Conservation (phyloP, 2,888 invertebrate genomes). For the Dione juno region DNA sequence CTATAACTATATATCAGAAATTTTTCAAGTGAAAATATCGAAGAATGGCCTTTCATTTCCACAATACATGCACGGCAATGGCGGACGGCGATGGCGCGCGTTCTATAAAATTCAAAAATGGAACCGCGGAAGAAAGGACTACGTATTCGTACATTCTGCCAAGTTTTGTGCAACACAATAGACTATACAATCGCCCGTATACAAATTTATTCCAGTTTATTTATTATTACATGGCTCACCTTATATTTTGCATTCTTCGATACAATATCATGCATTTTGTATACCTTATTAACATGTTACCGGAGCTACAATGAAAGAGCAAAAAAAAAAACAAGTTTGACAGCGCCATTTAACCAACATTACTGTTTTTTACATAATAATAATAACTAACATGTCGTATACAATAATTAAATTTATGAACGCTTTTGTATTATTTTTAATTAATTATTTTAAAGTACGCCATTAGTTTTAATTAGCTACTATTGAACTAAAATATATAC, state of each 20-base stretch:
- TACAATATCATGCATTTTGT: slow-evolving; percentile 23
- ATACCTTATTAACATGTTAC: slow-evolving; percentile 20
- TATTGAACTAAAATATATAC: too few species aligned
- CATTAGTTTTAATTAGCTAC: too few species aligned
- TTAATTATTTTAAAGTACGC: too few species aligned
- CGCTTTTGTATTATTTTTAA: too few species aligned
- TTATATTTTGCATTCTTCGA: slow-evolving; percentile 37
- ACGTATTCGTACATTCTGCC: slow-evolving; percentile 55
- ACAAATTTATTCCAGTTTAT: slow-evolving; percentile 38
- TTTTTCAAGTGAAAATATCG: slow-evolving; percentile 52
- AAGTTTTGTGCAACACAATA: slow-evolving; percentile 51
- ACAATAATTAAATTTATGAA: too few species aligned
- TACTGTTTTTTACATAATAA: not conserved
- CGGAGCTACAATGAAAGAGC: not conserved
- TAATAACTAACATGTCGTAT: not conserved
- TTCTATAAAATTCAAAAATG: slow-evolving; percentile 62
- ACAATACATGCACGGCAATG: slow-evolving; percentile 57
- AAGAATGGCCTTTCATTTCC: slow-evolving; percentile 54
- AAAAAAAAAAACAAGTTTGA: slow-evolving; percentile 2
- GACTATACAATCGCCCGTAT: slow-evolving; percentile 31
- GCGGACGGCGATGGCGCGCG: slow-evolving; percentile 46
- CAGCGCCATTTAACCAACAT: not conserved
- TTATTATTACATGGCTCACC: slow-evolving; percentile 35
- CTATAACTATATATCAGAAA: slow-evolving; percentile 41
- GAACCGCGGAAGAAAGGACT: slow-evolving; percentile 58